These are phyloP conservation scores for Campoletis raptor DNA, from an alignment of 2,888 invertebrate species.

Conservation along the genomic window DNA sequence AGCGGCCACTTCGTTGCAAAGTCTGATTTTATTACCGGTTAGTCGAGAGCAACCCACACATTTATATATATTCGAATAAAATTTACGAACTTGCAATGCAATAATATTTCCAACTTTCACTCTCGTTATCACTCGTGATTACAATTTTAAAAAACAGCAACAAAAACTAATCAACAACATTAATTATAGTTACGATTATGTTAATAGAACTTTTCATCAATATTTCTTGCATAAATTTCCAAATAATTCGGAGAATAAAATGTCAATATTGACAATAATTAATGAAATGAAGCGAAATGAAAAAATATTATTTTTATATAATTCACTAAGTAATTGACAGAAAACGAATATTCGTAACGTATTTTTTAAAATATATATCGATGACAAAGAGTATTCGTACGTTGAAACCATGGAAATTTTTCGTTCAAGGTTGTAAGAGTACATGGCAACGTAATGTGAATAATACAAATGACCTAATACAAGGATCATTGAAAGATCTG, in stretches of 20 bases:
- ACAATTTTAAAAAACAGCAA: neutral
- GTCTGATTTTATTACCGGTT: slow-evolving; percentile 18
- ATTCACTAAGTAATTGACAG: neutral
- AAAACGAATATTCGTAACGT: neutral
- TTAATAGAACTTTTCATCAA: neutral
- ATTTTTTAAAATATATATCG: neutral
- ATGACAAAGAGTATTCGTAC: neutral
- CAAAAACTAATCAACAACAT: neutral
- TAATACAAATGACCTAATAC: slow-evolving; percentile 14
- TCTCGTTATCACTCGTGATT: neutral
- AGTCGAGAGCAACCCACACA: neutral
- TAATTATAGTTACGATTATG: neutral
- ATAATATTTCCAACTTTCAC: slow-evolving; percentile 4
- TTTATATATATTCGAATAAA: neutral
- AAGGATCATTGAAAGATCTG: slow-evolving; percentile 12
- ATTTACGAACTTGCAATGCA: neutral
- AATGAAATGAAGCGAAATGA: too few species aligned
- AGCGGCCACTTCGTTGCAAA: neutral
- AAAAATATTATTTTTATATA: neutral
- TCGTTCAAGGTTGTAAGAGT: neutral
- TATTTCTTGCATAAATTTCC: neutral
- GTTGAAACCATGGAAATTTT: neutral
- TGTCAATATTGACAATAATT: neutral
- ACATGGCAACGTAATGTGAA: neutral
- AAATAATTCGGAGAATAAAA: neutral